A percentile compares a stretch with the other conserved stretches of the same genome.
Conservation (phyloP, 2,797 vertebrate genomes). For the Lacerta viridis region DNA sequence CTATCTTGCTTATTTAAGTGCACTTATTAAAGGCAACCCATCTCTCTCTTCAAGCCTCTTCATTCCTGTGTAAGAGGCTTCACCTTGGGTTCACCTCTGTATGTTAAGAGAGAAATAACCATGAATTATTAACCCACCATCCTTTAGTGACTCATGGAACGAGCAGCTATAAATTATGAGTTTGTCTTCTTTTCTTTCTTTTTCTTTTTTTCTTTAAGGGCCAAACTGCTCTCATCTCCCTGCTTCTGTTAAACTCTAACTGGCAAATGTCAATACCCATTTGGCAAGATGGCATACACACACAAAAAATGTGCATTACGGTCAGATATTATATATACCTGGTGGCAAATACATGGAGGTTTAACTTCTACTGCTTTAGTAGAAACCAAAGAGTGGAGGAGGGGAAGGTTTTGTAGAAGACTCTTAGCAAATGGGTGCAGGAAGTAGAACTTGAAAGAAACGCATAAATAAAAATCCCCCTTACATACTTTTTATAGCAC, state of each 20-base stretch:
- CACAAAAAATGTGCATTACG: fast-evolving
- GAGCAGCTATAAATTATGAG: background rate
- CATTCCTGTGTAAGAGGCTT: background rate
- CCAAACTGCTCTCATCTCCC: background rate
- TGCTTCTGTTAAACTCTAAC: background rate
- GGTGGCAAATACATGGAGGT: background rate
- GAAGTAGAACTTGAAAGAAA: slow-evolving; percentile 24
- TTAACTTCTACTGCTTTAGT: background rate
- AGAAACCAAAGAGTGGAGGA: background rate
- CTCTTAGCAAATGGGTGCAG: background rate
- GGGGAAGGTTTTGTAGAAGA: background rate
- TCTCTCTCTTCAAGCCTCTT: background rate
- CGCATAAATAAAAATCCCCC: slow-evolving; percentile 46
- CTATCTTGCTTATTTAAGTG: background rate
- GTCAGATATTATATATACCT: background rate
- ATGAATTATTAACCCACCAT: background rate
- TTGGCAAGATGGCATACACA: background rate
- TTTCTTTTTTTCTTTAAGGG: background rate
- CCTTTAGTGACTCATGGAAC: background rate
- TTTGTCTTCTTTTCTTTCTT: background rate
- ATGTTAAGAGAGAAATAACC: background rate
- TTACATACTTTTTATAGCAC: slow-evolving; percentile 62
- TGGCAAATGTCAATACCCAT: background rate
- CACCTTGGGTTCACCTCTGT: background rate
- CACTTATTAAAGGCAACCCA: background rate